Evolutionary conservation across 2,888 invertebrate genomes (phyloP).

Genomic region (Drosophila peninsularis): DNA sequence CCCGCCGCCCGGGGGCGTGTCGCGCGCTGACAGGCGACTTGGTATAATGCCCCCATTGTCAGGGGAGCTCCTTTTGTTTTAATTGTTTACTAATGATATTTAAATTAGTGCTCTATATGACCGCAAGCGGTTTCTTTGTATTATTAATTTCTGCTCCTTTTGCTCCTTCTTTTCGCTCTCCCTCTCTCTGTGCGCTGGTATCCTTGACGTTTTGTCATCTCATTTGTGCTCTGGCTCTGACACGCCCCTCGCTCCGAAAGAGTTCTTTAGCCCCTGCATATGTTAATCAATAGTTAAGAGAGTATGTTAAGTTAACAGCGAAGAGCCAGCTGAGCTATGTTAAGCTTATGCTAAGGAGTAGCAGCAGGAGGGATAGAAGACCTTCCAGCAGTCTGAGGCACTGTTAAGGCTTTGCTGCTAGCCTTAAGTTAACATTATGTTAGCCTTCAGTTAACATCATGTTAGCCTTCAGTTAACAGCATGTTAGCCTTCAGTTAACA

Average conservation of each 20-base stretch:
- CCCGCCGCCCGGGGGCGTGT: slow-evolving; percentile 43
- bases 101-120: slow-evolving; percentile 77
- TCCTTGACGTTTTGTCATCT: slow-evolving; percentile 37
- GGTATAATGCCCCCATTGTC: slow-evolving; percentile 48
- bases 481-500: no score
- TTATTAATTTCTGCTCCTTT: slow-evolving; percentile 34
- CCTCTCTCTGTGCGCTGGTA: slow-evolving; percentile 1
- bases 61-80: slow-evolving; percentile 60
- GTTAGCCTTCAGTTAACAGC: background rate
- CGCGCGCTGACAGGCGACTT: slow-evolving; percentile 54
- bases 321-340: background rate
- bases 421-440: background rate
- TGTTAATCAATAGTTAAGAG: background rate
- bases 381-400: background rate
- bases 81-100: slow-evolving; percentile 78
- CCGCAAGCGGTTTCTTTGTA: slow-evolving; percentile 61
- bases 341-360: background rate
- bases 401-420: background rate
- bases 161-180: background rate
- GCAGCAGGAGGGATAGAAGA: background rate
- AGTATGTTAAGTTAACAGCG: background rate
- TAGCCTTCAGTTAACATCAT: background rate
- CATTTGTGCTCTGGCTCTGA: slow-evolving; percentile 38
- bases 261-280: background rate
- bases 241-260: slow-evolving; percentile 2